phyloP scores from a whole-genome alignment of 2,113 vertebrate genomes.

The Actenoides hombroni region DNA sequence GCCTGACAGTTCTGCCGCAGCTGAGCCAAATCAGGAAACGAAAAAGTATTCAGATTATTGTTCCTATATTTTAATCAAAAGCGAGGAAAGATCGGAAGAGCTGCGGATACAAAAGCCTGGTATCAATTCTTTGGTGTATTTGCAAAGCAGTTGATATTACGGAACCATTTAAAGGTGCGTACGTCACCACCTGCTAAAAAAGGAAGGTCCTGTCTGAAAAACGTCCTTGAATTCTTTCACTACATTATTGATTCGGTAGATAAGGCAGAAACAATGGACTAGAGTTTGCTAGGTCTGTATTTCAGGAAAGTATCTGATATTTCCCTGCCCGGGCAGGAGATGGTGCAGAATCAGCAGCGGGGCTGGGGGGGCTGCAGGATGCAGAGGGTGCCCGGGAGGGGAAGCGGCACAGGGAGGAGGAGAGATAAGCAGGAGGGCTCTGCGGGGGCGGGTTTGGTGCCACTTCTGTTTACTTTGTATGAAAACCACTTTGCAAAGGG shows the following conservation, averaged over 20 bases:
- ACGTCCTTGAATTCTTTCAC: slow-evolving; percentile 57
- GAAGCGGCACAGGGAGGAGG: background rate
- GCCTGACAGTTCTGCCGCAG: background rate
- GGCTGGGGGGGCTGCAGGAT: too few species aligned
- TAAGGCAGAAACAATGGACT: slow-evolving; percentile 57
- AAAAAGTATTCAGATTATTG: background rate
- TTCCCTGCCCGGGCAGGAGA: background rate
- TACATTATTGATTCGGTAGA: slow-evolving; percentile 21
- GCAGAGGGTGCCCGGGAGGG: background rate
- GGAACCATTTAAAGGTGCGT: background rate
- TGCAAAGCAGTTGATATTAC: background rate
- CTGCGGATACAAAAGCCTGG: background rate
- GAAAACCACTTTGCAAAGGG: background rate
- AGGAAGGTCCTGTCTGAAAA: slow-evolving; percentile 59
- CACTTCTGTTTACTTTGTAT: background rate
- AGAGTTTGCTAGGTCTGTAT: background rate
- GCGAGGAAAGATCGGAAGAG: slow-evolving; percentile 25
- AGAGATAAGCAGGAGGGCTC: background rate
- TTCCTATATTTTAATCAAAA: slow-evolving; percentile 36
- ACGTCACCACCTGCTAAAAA: slow-evolving; percentile 40
- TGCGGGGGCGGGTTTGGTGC: background rate
- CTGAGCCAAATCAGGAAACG: background rate
- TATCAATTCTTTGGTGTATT: background rate
- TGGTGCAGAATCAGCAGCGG: background rate
- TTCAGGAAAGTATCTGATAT: slow-evolving; percentile 26